Percentiles rank a stretch among this genome's conserved stretches.
phyloP scores from a whole-genome alignment of 2,113 vertebrate genomes.

The Gymnocephalus cernua region DNA sequence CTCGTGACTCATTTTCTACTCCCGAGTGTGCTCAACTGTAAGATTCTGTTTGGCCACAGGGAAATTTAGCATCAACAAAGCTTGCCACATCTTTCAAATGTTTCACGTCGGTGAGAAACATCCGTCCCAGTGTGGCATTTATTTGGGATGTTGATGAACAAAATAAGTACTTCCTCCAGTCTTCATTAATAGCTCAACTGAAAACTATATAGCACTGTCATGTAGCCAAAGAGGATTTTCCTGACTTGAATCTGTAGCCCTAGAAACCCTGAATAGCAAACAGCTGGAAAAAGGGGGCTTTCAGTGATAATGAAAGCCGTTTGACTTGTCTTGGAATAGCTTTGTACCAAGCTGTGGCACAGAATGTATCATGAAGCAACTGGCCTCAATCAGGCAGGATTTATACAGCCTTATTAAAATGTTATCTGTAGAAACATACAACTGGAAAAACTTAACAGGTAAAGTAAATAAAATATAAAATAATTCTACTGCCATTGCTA shows the following conservation, averaged over 20 bases:
- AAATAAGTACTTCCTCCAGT: constrained; percentile 18
- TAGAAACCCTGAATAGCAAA: constrained; percentile 65
- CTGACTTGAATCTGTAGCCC: constrained; percentile 48
- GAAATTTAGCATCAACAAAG: constrained; percentile 33
- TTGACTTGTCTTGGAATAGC: constrained; percentile 32
- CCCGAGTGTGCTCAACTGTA: constrained; percentile 7
- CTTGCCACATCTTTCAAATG: constrained; percentile 24
- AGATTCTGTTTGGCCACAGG: constrained; percentile 28
- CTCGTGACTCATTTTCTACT: constrained; percentile 47
- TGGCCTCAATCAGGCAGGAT: background rate
- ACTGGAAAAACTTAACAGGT: background rate
- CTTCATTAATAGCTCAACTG: constrained; percentile 27
- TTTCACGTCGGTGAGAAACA: constrained; percentile 4
- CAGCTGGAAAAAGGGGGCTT: constrained; percentile 52
- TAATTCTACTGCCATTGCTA: background rate
- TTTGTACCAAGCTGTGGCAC: constrained; percentile 28
- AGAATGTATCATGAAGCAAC: background rate
- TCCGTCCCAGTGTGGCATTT: background rate
- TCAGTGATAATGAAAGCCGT: constrained; percentile 52
- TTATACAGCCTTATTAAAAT: constrained; percentile 5
- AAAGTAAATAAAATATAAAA: background rate
- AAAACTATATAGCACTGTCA: constrained; percentile 16
- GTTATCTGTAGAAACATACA: background rate
- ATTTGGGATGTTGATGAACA: constrained; percentile 19
- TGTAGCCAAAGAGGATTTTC: constrained; percentile 28